A percentile compares a stretch with the other conserved stretches of the same genome.
Evolutionary conservation across 2,113 vertebrate genomes (phyloP).

Genomic region (Bothrops jararaca): DNA sequence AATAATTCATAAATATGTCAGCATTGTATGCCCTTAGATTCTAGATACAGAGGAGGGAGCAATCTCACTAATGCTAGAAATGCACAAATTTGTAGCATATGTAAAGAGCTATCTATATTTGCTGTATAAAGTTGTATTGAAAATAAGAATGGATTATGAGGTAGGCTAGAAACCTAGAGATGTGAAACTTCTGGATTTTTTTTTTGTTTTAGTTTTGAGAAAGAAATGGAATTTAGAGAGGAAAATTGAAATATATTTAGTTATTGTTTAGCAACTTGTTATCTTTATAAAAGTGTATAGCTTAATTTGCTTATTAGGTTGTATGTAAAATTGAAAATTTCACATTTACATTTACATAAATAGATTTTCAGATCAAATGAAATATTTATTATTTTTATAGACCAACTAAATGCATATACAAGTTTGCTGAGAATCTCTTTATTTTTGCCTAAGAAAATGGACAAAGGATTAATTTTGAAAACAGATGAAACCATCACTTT

Average conservation of each 20-base stretch:
- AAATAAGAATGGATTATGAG: not conserved
- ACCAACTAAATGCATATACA: not conserved
- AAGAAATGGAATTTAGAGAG: not conserved
- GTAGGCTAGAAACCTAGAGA: not conserved
- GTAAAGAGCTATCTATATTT: not conserved
- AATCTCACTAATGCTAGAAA: not conserved
- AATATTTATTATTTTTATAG: not conserved
- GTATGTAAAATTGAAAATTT: not conserved
- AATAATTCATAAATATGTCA: not conserved
- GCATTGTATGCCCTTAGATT: not conserved
- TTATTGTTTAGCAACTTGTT: not conserved
- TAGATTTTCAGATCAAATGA: not conserved
- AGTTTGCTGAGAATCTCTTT: not conserved
- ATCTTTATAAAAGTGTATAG: not conserved
- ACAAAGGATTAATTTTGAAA: not conserved
- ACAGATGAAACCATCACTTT: not conserved
- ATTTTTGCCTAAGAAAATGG: not conserved
- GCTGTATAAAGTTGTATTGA: not conserved
- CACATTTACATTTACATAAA: not conserved
- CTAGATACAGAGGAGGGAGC: not conserved
- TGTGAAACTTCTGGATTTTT: not conserved
- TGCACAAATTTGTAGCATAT: not conserved
- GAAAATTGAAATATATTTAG: not conserved
- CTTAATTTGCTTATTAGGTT: not conserved
- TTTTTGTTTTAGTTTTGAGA: not conserved